These are phyloP conservation scores for Cardiocondyla obscurior DNA, from an alignment of 1,140 invertebrate genomes.

Conservation along the genomic window DNA sequence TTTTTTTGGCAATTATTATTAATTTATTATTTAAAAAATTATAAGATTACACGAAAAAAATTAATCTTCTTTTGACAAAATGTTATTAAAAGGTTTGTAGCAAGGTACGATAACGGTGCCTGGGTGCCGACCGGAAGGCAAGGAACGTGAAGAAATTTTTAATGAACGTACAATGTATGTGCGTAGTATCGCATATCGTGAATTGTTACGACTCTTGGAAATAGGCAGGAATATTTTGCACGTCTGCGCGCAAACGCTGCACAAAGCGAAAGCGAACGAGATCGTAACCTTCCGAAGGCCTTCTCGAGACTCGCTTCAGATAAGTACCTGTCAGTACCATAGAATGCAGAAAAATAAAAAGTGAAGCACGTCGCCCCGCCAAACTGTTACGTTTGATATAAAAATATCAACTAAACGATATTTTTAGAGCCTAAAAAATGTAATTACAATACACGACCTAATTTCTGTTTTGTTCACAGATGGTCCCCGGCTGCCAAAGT, in stretches of 20 bases:
- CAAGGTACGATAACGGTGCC: not conserved
- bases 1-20: not conserved
- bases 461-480: not conserved
- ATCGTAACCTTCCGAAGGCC: conserved; percentile 69
- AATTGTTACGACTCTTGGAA: conserved; percentile 39
- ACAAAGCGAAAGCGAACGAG: conserved; percentile 42
- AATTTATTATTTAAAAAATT: not conserved
- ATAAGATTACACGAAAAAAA: not conserved
- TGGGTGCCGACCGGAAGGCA: not conserved
- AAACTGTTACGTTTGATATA: too few species aligned
- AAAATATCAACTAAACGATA: not conserved
- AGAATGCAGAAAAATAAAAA: conserved; percentile 42
- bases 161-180: conserved; percentile 4
- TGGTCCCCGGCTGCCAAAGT: not conserved
- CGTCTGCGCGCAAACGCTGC: conserved; percentile 27
- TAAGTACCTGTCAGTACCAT: conserved; percentile 47
- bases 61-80: not conserved
- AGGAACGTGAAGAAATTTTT: conserved; percentile 32
- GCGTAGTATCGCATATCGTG: not conserved
- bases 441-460: not conserved
- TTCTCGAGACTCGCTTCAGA: conserved; percentile 60
- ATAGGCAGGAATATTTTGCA: conserved; percentile 54
- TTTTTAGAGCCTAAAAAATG: not conserved
- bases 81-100: not conserved
- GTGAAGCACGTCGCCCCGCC: too few species aligned